A percentile compares a stretch with the other conserved stretches of the same genome.
phyloP scores from a whole-genome alignment of 1,140 invertebrate genomes.

The Solenopsis fugax region DNA sequence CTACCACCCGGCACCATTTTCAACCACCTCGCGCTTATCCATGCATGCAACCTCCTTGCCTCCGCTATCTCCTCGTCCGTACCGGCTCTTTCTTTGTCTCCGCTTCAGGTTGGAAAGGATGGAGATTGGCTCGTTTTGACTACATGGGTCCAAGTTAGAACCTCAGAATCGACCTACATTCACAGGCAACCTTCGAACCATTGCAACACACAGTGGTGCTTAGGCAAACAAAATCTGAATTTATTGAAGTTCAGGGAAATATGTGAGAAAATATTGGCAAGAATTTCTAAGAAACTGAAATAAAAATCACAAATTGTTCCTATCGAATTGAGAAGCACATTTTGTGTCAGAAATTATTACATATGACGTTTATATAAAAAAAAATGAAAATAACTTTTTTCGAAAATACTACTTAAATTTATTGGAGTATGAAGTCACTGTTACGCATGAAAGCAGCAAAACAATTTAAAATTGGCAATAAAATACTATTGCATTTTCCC shows the following conservation, averaged over 20 bases:
- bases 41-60: conserved; percentile 27
- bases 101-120: conserved; percentile 27
- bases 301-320: background rate
- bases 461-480: background rate
- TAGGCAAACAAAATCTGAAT: conserved; percentile 16
- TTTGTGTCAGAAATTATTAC: background rate
- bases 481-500: background rate
- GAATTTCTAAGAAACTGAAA: background rate
- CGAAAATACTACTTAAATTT: background rate
- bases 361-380: background rate
- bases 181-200: conserved; percentile 68
- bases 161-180: conserved; percentile 77
- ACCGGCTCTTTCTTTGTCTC: conserved; percentile 34
- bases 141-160: conserved; percentile 72
- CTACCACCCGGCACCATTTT: conserved; percentile 3
- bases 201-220: conserved; percentile 1
- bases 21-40: conserved; percentile 25
- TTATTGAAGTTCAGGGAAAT: background rate
- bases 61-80: conserved; percentile 33
- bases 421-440: background rate
- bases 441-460: background rate
- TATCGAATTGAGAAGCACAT: background rate
- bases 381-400: background rate
- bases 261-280: background rate
- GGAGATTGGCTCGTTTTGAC: conserved; percentile 59